Base-by-base conservation (phyloP, 2,888 invertebrate genomes). In the Nematopogon swammerdamellus region DNA sequence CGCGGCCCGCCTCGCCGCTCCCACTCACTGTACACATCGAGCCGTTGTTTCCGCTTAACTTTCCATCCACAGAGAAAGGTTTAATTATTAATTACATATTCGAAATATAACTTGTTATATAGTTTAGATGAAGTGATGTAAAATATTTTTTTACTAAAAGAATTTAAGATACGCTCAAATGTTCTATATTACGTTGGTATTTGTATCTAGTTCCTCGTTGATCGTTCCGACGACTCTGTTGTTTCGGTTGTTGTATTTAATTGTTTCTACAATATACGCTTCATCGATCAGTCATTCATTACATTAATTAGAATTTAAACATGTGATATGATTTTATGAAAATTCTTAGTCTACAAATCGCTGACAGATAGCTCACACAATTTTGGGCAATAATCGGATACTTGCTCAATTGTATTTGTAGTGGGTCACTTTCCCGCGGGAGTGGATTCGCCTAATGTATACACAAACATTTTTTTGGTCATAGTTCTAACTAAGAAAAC, bases 101-200 rank as follows among this genome's bases (percentile, higher is more conserved):
- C n/a, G 14, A 36, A 25, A 25, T 25, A 14, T 36, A 36, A 36
- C 3, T 8, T 36, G 36, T 36, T 36, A 14, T 36, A 36, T 36
- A 36, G 36, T 36, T 36, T 36, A 36, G 36, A 3, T 36, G 8
- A 14, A 14, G 8, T 14, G 36, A 36, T 36, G 36, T 36, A 36
- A 36, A 10, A 20, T 73, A 73, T 74, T 76, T 75, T 74, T 74
- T 74, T 72, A 73, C 65, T 68, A 63, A 65, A 71, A 68, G 71
- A 69, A 36, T 69, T 73, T 70, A 66, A 62, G 57, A 71, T 65
- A 74, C 76, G 77, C 77, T 79, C 77, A 77, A 77, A 72, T 68
- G 63, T 68, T 72, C 67, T 69, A 67, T 68, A 68, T 76, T 76
- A 68, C 65, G 75, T 77, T 74, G 67, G 59, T 73, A 71, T 72